Conservation (phyloP, 2,113 vertebrate species). For the Psammodynastes pulverulentus region DNA sequence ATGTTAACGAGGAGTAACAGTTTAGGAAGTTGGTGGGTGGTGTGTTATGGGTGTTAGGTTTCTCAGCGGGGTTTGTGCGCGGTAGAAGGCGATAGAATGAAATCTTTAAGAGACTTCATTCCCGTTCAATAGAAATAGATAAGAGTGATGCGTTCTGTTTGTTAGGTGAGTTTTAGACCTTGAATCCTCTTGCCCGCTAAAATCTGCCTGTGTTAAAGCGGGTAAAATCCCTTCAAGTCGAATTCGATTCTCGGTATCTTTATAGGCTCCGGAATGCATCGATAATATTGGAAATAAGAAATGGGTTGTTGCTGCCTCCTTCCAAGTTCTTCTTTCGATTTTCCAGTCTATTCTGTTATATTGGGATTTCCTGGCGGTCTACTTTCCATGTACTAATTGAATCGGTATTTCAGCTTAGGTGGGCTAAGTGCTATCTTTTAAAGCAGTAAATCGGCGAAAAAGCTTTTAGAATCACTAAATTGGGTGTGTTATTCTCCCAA, state of each 20-base stretch:
- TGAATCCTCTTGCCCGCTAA: background rate
- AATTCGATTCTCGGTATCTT: background rate
- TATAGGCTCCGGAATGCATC: background rate
- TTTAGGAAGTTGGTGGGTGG: background rate
- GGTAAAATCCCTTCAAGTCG: background rate
- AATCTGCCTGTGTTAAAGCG: background rate
- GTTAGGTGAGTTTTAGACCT: background rate
- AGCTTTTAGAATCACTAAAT: background rate
- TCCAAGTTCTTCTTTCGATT: background rate
- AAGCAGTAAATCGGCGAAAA: background rate
- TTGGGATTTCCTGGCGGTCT: background rate
- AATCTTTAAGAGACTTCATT: background rate
- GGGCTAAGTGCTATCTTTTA: background rate
- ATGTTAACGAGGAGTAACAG: fast-evolving
- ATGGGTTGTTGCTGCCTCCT: background rate
- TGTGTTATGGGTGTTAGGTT: fast-evolving
- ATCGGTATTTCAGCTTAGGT: background rate
- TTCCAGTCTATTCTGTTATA: background rate
- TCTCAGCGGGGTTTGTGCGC: fast-evolving
- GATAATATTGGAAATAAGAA: background rate
- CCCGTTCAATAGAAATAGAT: background rate
- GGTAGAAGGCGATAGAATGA: background rate
- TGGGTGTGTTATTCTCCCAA: background rate
- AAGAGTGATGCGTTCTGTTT: background rate
- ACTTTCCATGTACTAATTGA: background rate